Evolutionary conservation across 2,113 vertebrate species (phyloP).

Genomic region (Fregata magnificens): DNA sequence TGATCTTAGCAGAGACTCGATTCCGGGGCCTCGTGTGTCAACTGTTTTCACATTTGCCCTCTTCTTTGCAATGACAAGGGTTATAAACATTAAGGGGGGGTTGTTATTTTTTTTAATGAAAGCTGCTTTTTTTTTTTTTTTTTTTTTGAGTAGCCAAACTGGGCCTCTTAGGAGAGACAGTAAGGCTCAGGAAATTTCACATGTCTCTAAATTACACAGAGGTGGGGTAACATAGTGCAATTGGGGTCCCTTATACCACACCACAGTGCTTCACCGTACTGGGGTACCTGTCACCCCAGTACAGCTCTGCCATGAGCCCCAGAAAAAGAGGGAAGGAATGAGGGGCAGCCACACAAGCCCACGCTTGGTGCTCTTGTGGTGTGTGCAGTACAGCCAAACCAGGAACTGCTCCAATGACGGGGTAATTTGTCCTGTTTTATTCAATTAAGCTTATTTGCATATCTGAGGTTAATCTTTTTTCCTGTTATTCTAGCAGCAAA

Average conservation of each 20-base stretch:
- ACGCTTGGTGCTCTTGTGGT: not conserved
- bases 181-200: not conserved
- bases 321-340: not conserved
- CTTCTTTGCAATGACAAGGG: not conserved
- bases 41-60: constrained; percentile 10
- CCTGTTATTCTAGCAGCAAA: constrained; percentile 14
- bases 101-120: not conserved
- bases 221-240: rapidly evolving
- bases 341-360: not conserved
- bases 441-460: constrained; percentile 59
- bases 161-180: not conserved
- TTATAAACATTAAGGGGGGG: not conserved
- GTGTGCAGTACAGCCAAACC: not conserved
- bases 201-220: not conserved
- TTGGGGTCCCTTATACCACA: not conserved
- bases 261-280: not conserved
- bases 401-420: not conserved
- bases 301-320: not conserved
- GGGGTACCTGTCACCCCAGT: not conserved
- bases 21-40: not conserved
- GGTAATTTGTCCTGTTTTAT: constrained; percentile 31
- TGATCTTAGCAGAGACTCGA: not conserved
- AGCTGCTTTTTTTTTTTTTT: not conserved
- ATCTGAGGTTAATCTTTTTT: constrained; percentile 43
- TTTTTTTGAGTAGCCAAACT: not conserved